Base-by-base conservation (phyloP, 2,113 vertebrate genomes). In the Orthonyx spaldingii region DNA sequence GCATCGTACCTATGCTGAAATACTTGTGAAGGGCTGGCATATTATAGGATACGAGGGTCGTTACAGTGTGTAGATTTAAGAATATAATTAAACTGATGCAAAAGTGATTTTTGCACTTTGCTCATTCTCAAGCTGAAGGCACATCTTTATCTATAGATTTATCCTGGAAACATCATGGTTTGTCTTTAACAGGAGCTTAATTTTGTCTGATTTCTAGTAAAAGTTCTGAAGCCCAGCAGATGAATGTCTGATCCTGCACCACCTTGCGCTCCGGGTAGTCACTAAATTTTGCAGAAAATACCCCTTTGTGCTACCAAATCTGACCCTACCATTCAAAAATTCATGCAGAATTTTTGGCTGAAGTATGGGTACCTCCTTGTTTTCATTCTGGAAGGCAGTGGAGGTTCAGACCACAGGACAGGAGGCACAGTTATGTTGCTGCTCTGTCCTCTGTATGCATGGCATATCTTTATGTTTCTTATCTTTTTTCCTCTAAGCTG, bases 231-330 rank as follows among this genome's bases (percentile, higher is more conserved):
- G 50, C 19, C 33, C 35, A 80, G 57, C 7, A 56, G 35, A 39
- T 22, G 24, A 90, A 63, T 27, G 7, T 52, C 64, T 77, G 49
- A 16, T 76, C 87, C 49, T 87, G 33, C 26, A 28, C 78, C 0
- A 2, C 27, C 22, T 81, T 0, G 0, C 1, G 3, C 42, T 50
- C 9, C 37, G 53, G 47, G 19, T 24, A 32, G 28, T 42, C 55
- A 41, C 33, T 84, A 27, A n/a, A 13, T 11, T 66, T 84, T 81
- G 56, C 5, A 4, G 69, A 64, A 83, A 61, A 61, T 7, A 41
- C 3, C 3, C 8, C 9, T 72, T 49, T 32, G 11, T 11, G 42
- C n/a, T 35, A 37, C 39, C 49, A 71, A 41, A 64, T 53, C 22
- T 56, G 32, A 65, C 13, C 22, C 14, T 26, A 18, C 37, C 13